Percentiles rank a stretch among this genome's conserved stretches.
Conservation (phyloP, 2,113 vertebrate genomes). For the Lathamus discolor region DNA sequence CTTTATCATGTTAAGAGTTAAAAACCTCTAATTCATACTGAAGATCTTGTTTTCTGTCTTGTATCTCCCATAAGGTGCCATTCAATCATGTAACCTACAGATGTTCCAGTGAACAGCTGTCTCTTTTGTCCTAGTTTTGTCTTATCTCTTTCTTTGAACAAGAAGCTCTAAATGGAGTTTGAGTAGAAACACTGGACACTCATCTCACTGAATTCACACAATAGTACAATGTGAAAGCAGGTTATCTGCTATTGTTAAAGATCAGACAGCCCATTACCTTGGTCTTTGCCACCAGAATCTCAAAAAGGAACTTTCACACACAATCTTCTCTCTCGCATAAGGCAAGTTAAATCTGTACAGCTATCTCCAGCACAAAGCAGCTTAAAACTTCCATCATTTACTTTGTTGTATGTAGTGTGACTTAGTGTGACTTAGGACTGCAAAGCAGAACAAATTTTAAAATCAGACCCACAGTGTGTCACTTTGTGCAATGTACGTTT, state of each 20-base stretch:
- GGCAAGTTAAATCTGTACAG: not conserved
- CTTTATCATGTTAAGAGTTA: not conserved
- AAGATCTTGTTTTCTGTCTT: not conserved
- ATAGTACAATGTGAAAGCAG: not conserved
- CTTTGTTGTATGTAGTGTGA: not conserved
- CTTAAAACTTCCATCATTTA: not conserved
- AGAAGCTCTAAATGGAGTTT: not conserved
- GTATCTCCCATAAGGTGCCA: not conserved
- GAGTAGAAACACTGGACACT: not conserved
- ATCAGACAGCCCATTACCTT: not conserved
- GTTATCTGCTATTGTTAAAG: not conserved
- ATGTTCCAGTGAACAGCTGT: not conserved
- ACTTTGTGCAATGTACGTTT: not conserved
- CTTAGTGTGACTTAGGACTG: fast-evolving
- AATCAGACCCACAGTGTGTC: not conserved
- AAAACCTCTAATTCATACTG: not conserved
- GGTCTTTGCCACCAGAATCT: not conserved
- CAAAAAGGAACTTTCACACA: not conserved
- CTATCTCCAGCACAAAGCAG: not conserved
- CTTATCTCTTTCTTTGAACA: not conserved
- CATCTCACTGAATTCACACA: not conserved
- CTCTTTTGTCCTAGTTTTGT: not conserved
- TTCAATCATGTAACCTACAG: not conserved
- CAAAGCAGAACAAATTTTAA: not conserved
- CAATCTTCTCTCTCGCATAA: not conserved